Evolutionary conservation across 2,888 invertebrate genomes (phyloP).

Genomic region (Sinhomidia bicolor): DNA sequence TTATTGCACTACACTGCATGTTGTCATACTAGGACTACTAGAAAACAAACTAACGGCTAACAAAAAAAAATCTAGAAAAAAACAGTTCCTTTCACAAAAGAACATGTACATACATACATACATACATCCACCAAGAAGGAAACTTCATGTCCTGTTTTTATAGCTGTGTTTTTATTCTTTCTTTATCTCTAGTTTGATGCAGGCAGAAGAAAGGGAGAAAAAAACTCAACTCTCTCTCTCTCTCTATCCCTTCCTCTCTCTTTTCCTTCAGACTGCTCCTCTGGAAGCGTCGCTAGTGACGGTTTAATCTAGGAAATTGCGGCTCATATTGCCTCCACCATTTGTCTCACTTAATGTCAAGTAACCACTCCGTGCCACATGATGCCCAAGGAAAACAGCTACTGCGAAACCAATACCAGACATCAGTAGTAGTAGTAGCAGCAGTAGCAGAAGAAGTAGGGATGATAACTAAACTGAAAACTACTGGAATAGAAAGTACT

Average conservation of each 20-base stretch:
- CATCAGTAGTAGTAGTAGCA: too few species aligned
- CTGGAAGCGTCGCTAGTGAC: conserved; percentile 82
- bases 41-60: conserved; percentile 32
- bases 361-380: conserved; percentile 80
- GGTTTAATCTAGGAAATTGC: conserved; percentile 87
- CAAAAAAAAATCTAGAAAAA: conserved; percentile 24
- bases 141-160: conserved; percentile 22
- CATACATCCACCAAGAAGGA: conserved; percentile 10
- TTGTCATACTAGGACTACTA: not conserved
- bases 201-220: conserved; percentile 46
- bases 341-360: conserved; percentile 86
- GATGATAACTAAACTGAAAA: conserved; percentile 38
- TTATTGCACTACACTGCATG: not conserved
- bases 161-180: conserved; percentile 38
- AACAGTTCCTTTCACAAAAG: conserved; percentile 27
- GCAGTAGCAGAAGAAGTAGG: too few species aligned
- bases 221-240: conserved; percentile 45
- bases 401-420: conserved; percentile 65
- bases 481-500: conserved; percentile 29
- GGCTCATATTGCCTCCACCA: conserved; percentile 83
- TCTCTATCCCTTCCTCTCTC: conserved; percentile 32
- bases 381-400: conserved; percentile 77
- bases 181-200: conserved; percentile 54
- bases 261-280: conserved; percentile 56
- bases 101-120: too few species aligned